Evolutionary conservation across 1,140 invertebrate genomes (phyloP), one percentile per base, ranked within the genome.

Genomic region (Drosophila sproati): DNA sequence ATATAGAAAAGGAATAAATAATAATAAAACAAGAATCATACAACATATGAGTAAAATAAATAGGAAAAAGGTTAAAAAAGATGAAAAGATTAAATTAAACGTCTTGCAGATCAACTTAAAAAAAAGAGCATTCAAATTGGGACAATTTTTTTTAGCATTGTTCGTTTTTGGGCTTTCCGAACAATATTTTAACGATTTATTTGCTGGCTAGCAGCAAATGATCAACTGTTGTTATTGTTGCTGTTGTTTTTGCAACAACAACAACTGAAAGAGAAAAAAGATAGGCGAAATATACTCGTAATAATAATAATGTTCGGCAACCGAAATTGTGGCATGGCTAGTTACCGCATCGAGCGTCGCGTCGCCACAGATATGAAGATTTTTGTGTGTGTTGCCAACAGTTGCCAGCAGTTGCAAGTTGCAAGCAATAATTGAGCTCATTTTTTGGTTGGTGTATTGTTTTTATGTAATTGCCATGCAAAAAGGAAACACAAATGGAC

Each of bases 261-360:
- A 75, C 69, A 70, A 82, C 72, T 68, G 75, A 78, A 50, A 76
- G 51, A 82, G 78, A 66, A 83, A 83, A 80, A 43, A 43, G 2
- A 43, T 43, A 43, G 76, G 68, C 80, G 77, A 88, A 87, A 83
- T 80, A 83, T 80, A 88, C 77, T 85, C 85, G 74, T 80, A 88
- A 80, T 88, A 88, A 88, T 83, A 83, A 83, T 89, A 83, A 89
- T 88, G 85, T 88, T 85, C 71, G 77, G 62, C 67, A 88, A 56
- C 70, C 73, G 61, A 88, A 88, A 88, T 80, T 89, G 83, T 80
- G 77, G 69, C 83, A 80, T 74, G 37, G 37, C 20, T 43, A n/a
- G 85, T 88, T 88, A 88, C 83, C 83, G 83, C 85, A 88, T 88
- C 80, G 83, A 71, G 20, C n/a, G 66, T 32, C 12, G 39, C 54